phyloP scores from a whole-genome alignment of 2,888 invertebrate genomes.

The Caenorhabditis virilis region DNA sequence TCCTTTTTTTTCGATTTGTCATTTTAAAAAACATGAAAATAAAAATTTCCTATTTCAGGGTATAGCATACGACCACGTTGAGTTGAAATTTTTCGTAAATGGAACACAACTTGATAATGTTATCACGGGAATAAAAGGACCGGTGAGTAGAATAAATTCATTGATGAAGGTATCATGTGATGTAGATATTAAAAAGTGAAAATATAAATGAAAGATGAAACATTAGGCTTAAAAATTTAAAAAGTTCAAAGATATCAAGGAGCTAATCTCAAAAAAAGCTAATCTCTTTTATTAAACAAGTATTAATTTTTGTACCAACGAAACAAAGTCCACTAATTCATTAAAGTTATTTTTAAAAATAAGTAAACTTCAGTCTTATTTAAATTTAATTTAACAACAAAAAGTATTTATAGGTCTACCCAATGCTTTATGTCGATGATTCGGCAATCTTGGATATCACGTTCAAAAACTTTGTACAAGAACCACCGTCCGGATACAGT shows the following conservation, averaged over 20 bases:
- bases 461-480: slow-evolving; percentile 84
- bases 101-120: slow-evolving; percentile 85
- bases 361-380: too few relatives aligned
- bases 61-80: slow-evolving; percentile 91
- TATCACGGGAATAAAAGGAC: slow-evolving; percentile 83
- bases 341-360: too few relatives aligned
- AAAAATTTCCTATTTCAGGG: slow-evolving; percentile 74
- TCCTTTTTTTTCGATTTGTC: background rate
- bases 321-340: too few relatives aligned
- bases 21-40: background rate
- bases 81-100: slow-evolving; percentile 90
- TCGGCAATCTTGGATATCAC: slow-evolving; percentile 95
- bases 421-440: slow-evolving; percentile 83
- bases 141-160: slow-evolving; percentile 74
- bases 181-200: too few relatives aligned
- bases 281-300: too few relatives aligned
- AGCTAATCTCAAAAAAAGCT: too few relatives aligned
- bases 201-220: too few relatives aligned
- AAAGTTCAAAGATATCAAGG: too few relatives aligned
- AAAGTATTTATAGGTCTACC: slow-evolving; percentile 54
- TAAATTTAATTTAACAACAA: background rate
- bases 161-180: too few relatives aligned
- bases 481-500: slow-evolving; percentile 79
- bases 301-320: too few relatives aligned
- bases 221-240: too few relatives aligned